These are phyloP conservation scores for Rhabdomys pumilio DNA, from an alignment of 2,797 vertebrate species.

Conservation along the genomic window DNA sequence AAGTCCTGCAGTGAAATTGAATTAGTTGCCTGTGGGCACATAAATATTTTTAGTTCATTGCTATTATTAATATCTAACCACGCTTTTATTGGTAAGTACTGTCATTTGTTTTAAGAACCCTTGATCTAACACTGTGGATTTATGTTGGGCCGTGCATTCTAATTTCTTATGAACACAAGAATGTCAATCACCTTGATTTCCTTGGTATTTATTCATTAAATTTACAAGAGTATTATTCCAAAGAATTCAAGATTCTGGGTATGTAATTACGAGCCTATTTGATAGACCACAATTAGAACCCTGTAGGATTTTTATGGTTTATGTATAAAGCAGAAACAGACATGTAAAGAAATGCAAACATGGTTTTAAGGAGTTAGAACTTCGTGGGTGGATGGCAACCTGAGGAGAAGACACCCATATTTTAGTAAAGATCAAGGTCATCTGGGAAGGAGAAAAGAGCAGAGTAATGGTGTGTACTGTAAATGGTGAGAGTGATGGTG, in stretches of 20 bases:
- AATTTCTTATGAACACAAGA: constrained; percentile 46
- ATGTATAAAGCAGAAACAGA: constrained; percentile 47
- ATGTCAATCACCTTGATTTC: constrained; percentile 9
- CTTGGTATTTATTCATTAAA: constrained; percentile 37
- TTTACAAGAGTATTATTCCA: constrained; percentile 54
- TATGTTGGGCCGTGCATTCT: neutral
- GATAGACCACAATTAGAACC: constrained; percentile 29
- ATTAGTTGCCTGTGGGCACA: constrained; percentile 80
- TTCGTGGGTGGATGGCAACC: neutral
- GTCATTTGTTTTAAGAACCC: constrained; percentile 68
- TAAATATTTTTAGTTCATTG: constrained; percentile 82
- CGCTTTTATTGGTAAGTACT: constrained; percentile 73
- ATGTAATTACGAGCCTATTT: neutral
- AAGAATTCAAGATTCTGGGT: constrained; percentile 46
- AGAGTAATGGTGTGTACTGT: neutral
- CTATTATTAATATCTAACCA: constrained; percentile 71
- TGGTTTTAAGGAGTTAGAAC: neutral
- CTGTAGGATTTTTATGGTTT: constrained; percentile 43
- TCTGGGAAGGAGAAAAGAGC: neutral
- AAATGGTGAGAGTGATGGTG: neutral
- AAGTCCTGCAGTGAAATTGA: constrained; percentile 78
- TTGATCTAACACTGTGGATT: constrained; percentile 15
- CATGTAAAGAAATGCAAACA: constrained; percentile 7
- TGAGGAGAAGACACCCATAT: neutral
- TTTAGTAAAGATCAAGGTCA: constrained; percentile 1